Conservation (phyloP, 2,888 invertebrate species). For the Ormyrus labotus region DNA sequence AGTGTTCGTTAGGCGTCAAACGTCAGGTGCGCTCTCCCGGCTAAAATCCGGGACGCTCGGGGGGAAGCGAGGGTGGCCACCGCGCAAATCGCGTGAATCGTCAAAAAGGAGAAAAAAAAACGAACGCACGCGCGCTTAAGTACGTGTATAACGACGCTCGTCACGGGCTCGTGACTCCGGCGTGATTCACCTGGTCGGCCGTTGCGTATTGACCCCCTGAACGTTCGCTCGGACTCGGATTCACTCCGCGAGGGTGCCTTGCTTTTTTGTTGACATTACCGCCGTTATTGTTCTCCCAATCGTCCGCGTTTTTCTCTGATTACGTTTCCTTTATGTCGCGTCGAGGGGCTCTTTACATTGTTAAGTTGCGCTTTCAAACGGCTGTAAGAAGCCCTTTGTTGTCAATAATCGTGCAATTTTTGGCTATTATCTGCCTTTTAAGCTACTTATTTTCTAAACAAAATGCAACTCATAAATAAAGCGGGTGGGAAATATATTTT, state of each 20-base stretch:
- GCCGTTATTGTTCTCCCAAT: conserved; percentile 48
- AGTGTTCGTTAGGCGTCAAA: conserved; percentile 29
- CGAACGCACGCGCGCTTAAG: conserved; percentile 1
- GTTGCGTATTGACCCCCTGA: conserved; percentile 56
- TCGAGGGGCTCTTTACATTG: conserved; percentile 13
- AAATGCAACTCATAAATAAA: not conserved
- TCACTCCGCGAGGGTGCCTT: not conserved
- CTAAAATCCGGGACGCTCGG: not conserved
- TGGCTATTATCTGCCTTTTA: too few species aligned
- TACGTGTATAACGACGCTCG: conserved; percentile 63
- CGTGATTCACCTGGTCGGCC: conserved; percentile 75
- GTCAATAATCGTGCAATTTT: not conserved
- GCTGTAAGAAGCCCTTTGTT: conserved; percentile 7
- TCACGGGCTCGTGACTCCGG: conserved; percentile 72
- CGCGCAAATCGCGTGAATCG: conserved; percentile 68
- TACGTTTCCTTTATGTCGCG: conserved; percentile 10
- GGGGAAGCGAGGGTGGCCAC: conserved; percentile 70
- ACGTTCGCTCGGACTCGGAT: conserved; percentile 34
- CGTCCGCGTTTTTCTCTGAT: conserved; percentile 35
- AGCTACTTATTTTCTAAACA: not conserved
- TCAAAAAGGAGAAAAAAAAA: too few species aligned
- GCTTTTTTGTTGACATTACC: conserved; percentile 43
- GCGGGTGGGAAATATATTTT: not conserved
- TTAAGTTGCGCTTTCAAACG: not conserved
- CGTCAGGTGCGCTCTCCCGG: conserved; percentile 32